Percentiles rank a stretch among this genome's conserved stretches.
These are phyloP conservation scores for Plebejus melissa DNA, from an alignment of 2,888 invertebrate species.

Conservation along the genomic window DNA sequence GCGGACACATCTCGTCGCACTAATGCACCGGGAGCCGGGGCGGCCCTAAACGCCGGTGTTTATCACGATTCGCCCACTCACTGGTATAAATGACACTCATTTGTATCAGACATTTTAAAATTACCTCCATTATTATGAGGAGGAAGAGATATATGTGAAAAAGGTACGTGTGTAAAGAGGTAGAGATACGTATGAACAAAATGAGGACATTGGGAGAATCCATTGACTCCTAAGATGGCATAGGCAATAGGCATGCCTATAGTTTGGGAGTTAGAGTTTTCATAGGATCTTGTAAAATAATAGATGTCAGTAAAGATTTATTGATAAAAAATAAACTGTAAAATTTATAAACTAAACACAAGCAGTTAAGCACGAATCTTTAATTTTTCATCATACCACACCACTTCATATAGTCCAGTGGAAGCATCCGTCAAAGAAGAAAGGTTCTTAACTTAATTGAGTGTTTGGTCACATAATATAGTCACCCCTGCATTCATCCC, in stretches of 20 bases:
- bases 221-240: too few species aligned
- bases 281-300: too few species aligned
- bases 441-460: not conserved
- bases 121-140: not conserved
- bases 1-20: constrained; percentile 14
- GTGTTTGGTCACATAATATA: not conserved
- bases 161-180: not conserved
- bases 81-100: not conserved
- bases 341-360: not conserved
- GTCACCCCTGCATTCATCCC: not conserved
- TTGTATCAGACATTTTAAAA: constrained; percentile 6
- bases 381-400: not conserved
- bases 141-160: too few species aligned
- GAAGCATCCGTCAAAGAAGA: not conserved
- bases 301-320: too few species aligned
- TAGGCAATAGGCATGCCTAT: too few species aligned
- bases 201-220: too few species aligned
- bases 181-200: not conserved
- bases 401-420: not conserved
- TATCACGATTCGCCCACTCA: not conserved
- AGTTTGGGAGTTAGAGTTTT: too few species aligned
- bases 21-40: constrained; percentile 4
- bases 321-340: too few species aligned
- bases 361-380: not conserved
- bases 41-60: not conserved